A percentile compares a stretch with the other conserved stretches of the same genome.
phyloP scores from a whole-genome alignment of 92 coral and sea anemone genomes.

The Plumapathes pennacea region DNA sequence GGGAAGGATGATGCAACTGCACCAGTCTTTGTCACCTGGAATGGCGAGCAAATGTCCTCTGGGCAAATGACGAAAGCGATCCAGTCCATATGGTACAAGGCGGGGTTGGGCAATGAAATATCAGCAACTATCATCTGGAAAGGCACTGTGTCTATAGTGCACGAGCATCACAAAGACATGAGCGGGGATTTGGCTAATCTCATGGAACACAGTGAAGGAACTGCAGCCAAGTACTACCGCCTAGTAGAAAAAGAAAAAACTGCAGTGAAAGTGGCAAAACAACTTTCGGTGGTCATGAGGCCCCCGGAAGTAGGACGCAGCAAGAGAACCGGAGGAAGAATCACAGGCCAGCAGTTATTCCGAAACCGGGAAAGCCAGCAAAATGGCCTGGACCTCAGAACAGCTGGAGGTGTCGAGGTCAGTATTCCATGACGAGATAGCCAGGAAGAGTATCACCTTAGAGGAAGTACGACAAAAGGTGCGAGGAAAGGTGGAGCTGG shows the following conservation, averaged over 20 bases:
- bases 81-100: constrained; percentile 14
- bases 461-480: too few relatives aligned
- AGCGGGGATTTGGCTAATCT: constrained; percentile 1
- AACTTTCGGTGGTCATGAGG: constrained; percentile 4
- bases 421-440: too few relatives aligned
- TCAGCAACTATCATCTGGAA: background rate
- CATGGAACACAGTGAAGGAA: constrained; percentile 1
- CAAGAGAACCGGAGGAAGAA: too few relatives aligned
- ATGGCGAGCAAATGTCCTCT: background rate
- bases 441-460: too few relatives aligned
- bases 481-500: too few relatives aligned
- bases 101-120: background rate
- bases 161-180: background rate
- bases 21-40: constrained; percentile 1
- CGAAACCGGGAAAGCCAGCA: too few relatives aligned
- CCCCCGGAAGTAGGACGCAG: too few relatives aligned
- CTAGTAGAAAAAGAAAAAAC: constrained; percentile 3
- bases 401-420: too few relatives aligned
- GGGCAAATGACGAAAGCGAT: constrained; percentile 9
- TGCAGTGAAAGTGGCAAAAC: background rate
- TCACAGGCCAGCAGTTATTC: too few relatives aligned
- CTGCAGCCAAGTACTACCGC: constrained; percentile 9
- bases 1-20: background rate
- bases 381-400: too few relatives aligned
- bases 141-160: background rate